These are phyloP conservation scores for Calypte anna DNA, from an alignment of 2,113 vertebrate genomes.

Conservation along the genomic window DNA sequence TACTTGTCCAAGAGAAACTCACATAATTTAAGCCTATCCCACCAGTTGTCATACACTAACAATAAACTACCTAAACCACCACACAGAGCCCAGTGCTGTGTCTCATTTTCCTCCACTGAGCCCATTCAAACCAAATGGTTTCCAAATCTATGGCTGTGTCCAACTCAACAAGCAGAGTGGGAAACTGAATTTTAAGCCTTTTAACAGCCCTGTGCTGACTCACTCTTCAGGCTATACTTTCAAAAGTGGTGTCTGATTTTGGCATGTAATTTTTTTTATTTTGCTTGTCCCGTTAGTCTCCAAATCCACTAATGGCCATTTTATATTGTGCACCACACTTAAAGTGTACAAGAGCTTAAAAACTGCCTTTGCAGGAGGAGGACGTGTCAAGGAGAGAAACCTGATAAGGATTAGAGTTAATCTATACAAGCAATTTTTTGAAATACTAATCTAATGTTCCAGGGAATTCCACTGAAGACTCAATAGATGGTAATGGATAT, in stretches of 20 bases:
- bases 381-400: background rate
- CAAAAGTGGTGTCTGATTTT: background rate
- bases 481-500: background rate
- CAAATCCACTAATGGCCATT: background rate
- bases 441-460: background rate
- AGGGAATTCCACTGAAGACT: background rate
- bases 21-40: background rate
- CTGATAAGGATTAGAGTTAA: background rate
- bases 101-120: background rate
- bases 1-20: background rate
- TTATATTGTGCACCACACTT: background rate
- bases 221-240: background rate
- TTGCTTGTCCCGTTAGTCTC: background rate
- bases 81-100: background rate
- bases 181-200: background rate
- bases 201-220: background rate
- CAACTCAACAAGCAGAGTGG: accelerated
- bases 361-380: background rate
- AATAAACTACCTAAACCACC: background rate
- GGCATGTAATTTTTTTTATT: background rate
- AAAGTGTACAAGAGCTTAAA: background rate
- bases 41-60: background rate
- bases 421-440: background rate
- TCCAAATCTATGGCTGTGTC: background rate
- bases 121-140: background rate